Conservation (phyloP, 2,888 invertebrate species). For the Halocaridina rubra region DNA sequence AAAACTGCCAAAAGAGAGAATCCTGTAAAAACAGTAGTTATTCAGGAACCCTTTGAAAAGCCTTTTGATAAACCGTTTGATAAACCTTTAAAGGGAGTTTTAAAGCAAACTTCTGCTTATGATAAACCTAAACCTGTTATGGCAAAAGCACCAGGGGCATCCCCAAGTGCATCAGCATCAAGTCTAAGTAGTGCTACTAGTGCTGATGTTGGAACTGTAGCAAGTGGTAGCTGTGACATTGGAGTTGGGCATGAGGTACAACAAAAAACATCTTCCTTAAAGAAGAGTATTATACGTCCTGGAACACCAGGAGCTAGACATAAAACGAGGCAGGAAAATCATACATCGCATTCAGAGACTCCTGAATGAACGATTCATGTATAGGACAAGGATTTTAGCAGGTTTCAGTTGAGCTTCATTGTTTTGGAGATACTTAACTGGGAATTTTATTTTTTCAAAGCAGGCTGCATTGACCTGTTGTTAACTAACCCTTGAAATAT, state of each 20-base stretch:
- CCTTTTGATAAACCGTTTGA: conserved; percentile 24
- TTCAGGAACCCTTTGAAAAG: background rate
- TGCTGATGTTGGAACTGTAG: conserved; percentile 6
- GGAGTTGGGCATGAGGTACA: background rate
- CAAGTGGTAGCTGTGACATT: background rate
- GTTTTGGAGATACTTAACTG: no score
- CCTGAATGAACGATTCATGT: no score
- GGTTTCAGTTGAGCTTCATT: no score
- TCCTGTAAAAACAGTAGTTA: background rate
- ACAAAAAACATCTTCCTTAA: conserved; percentile 13
- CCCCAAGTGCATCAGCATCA: conserved; percentile 47
- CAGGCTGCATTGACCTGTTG: no score
- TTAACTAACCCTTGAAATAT: no score
- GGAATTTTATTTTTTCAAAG: no score
- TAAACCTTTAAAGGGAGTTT: conserved; percentile 58
- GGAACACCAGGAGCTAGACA: conserved; percentile 37
- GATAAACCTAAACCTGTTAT: conserved; percentile 57
- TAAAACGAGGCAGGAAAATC: conserved; percentile 27
- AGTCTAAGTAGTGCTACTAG: conserved; percentile 52
- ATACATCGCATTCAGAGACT: conserved; percentile 22
- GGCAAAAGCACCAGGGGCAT: conserved; percentile 43
- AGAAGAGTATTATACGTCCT: conserved; percentile 11
- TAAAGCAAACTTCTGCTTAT: conserved; percentile 61
- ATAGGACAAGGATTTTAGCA: no score
- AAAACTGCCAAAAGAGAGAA: conserved; percentile 33